Percentiles rank a stretch among this genome's conserved stretches.
Conservation (phyloP, 2,888 invertebrate species). For the Apomyelois bistriatella region DNA sequence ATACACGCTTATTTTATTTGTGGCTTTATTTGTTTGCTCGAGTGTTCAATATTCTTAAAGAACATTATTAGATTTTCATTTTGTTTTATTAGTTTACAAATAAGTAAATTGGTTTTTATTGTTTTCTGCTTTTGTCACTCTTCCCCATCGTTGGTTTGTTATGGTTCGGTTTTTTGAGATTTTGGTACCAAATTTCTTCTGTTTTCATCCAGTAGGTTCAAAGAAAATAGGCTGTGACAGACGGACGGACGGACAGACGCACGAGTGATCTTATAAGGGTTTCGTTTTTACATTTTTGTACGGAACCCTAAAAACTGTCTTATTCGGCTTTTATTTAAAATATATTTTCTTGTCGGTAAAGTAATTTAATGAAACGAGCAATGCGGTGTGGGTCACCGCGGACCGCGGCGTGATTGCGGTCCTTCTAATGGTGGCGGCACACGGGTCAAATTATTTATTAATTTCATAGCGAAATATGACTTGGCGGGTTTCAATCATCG, state of each 20-base stretch:
- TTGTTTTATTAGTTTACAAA: background rate
- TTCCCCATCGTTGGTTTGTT: background rate
- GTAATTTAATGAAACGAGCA: background rate
- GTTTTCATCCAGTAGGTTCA: too few species aligned
- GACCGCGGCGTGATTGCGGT: background rate
- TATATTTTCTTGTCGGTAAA: too few species aligned
- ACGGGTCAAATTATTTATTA: background rate
- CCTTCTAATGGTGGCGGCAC: background rate
- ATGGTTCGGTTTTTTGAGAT: too few species aligned
- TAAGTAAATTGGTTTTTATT: background rate
- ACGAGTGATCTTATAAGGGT: too few species aligned
- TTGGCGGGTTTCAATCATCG: too few species aligned
- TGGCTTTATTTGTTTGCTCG: background rate
- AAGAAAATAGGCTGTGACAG: too few species aligned
- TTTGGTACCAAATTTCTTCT: too few species aligned
- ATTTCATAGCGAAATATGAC: background rate
- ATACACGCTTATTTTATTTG: constrained; percentile 2
- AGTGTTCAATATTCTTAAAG: background rate
- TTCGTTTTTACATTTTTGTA: too few species aligned
- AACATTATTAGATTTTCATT: background rate
- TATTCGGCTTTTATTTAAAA: too few species aligned
- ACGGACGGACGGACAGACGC: too few species aligned
- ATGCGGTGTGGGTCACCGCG: background rate
- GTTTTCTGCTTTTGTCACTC: background rate
- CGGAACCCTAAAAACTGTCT: too few species aligned